Evolutionary conservation across 2,113 vertebrate genomes (phyloP), one percentile per base, ranked within the genome.

Genomic region (Parotia lawesii): DNA sequence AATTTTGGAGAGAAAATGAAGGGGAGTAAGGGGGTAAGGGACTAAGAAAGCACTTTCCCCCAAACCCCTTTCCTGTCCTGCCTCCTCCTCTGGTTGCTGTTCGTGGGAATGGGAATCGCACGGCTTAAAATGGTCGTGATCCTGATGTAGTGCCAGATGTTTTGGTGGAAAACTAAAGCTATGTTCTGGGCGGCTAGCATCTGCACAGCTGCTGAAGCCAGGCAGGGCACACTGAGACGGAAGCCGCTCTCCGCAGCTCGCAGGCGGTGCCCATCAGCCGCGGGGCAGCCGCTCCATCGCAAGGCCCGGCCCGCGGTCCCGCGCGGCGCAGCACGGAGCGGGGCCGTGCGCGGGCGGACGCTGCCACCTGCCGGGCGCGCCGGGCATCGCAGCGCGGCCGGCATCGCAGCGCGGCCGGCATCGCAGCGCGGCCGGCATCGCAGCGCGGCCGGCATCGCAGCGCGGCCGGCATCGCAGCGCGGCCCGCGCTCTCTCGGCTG

Each of bases 401-500:
- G 37, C 9, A 38, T 38, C 38, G 38, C 38, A 38, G 38, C 38
- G 11, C 38, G 38, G 38, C 38, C 11, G 38, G 38, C 10, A 38
- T 38, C 38, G 38, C 38, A 38, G 38, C 38, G 38, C 11, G 38
- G 38, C 38, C 5, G 38, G 38, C 9, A 38, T 38, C 38, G 38
- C 38, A 38, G 38, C 38, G 11, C 11, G 38, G 38, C 38, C 11
- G 38, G 38, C 10, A 38, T 38, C 38, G 11, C 38, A 38, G 38
- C 38, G 11, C 38, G 38, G 38, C 38, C 11, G 38, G 38, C 10
- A 38, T 38, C 38, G 38, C 38, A 38, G 38, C 58, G 10, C 18
- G 5, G 14, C 50, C 2, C 9, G 5, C 0, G 1, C 15, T 33
- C 6, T 25, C 73, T 3, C 0, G 2, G 47, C 14, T 17, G 33